Evolutionary conservation across 2,113 vertebrate genomes (phyloP), one percentile per base, ranked within the genome.

Genomic region (Puma concolor): DNA sequence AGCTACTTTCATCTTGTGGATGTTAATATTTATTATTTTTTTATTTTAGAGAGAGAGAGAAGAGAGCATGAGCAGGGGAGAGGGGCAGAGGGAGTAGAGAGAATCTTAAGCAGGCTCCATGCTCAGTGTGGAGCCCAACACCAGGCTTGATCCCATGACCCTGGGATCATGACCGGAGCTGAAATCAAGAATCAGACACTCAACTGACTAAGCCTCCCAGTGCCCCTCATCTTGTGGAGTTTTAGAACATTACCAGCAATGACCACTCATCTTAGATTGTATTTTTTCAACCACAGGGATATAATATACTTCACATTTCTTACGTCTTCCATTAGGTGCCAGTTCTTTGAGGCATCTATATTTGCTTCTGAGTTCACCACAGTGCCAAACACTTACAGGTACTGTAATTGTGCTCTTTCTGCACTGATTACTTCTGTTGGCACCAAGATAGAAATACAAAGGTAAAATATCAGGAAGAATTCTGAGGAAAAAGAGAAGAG

Each of bases 371-470:
- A 77, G 23, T 77, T 96, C 25, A 87, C 41, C 25, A 5, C 29
- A 33, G 60, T 88, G 60, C 38, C 38, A 83, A 33, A 88, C 71
- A 69, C 63, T 94, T 95, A n/a, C 94, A 17, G 19, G n/a, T 54
- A 88, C 29, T 76, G 63, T 83, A 83, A 77, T 2, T 91, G 63
- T 71, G 50, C 36, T 94, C 41, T 67, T 66, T 91, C 71, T 87
- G 27, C 82, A 36, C 57, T 88, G 66, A 91, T 83, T 82, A 27
- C 57, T 95, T 77, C n/a, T 44, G 15, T 83, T 50, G 71, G 50
- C n/a, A 88, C 29, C 63, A 87, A 94, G 67, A n/a, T 54, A 77
- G n/a, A 97, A 63, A 36, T 54, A 50, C 41, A 94, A 88, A 88
- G 41, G 50, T 44, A 91, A 77, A 94, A 50, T 72, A 94, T 67